Conservation (phyloP, 2,113 vertebrate genomes). For the Odocoileus hemionus region DNA sequence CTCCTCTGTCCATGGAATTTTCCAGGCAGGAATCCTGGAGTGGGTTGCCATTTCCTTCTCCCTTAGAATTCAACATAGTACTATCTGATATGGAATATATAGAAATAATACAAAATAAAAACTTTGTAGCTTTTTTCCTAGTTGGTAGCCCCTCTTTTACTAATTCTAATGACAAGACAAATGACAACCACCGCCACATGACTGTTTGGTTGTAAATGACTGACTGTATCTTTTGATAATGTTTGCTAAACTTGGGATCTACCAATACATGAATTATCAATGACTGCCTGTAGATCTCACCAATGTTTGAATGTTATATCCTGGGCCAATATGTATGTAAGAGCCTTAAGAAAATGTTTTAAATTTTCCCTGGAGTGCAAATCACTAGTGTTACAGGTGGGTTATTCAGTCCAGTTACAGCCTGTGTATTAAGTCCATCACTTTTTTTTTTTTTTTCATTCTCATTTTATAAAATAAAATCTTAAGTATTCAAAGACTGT, state of each 20-base stretch:
- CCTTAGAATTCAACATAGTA: background rate
- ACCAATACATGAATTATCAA: background rate
- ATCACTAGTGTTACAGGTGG: background rate
- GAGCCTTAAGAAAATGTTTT: background rate
- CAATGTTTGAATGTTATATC: background rate
- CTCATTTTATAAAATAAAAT: background rate
- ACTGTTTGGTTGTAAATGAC: background rate
- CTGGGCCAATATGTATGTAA: background rate
- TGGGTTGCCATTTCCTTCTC: background rate
- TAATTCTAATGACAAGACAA: background rate
- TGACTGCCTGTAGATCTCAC: background rate
- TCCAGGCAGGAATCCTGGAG: background rate
- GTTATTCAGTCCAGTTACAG: background rate
- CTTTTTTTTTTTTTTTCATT: background rate
- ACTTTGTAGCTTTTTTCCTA: background rate
- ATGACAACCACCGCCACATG: background rate
- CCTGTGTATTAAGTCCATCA: background rate
- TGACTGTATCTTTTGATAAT: background rate
- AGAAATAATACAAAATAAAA: background rate
- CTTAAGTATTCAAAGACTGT: slow-evolving; percentile 19
- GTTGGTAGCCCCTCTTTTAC: background rate
- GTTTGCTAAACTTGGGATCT: background rate
- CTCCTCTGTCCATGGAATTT: background rate
- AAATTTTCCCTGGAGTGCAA: background rate
- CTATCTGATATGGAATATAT: background rate